Evolutionary conservation across 2,797 vertebrate genomes (phyloP), one percentile per base, ranked within the genome.

Genomic region (Sandelia bainsii): DNA sequence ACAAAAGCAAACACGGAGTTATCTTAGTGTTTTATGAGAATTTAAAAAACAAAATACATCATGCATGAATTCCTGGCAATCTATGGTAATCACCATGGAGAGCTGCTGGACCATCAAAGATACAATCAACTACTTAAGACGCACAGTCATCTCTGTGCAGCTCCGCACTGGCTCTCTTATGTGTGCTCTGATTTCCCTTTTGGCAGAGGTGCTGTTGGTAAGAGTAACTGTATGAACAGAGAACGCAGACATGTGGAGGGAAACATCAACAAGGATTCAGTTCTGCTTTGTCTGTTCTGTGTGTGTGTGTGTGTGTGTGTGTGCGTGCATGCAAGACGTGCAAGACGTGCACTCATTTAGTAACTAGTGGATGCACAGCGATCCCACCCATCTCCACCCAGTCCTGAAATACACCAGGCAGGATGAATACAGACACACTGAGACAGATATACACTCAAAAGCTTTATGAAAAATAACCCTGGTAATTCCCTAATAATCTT

Each of bases 21-120:
- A 79, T 86, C 82, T 77, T 5, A 39, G 69, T 34, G 34, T 39
- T 83, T 84, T 78, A 77, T 77, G 59, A 75, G 84, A 72, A 22
- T 44, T 69, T 22, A 64, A 70, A 79, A 81, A 79, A 58, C 6
- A 60, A 63, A 74, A 83, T 69, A 66, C 76, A 87, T 82, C 82
- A 85, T n/a, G 72, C 81, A 81, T 82, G 75, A 84, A 81, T 91
- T 92, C 69, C 84, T 86, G 84, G 81, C 84, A 85, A 79, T 84
- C 90, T 84, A 57, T 83, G 77, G 84, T 86, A 86, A 90, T 91
- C 82, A 86, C 82, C 75, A 69, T 60, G 66, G 72, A 90, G 88
- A 92, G 79, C 91, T 92, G 91, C 53, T 93, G 89, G 93, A 93
- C 93, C 93, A 94, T 94, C 92, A 93, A 84, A 87, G 72, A 84